A percentile compares a stretch with the other conserved stretches of the same genome.
Conservation (phyloP, 1,140 invertebrate genomes). For the Temnothorax curvispinosus region DNA sequence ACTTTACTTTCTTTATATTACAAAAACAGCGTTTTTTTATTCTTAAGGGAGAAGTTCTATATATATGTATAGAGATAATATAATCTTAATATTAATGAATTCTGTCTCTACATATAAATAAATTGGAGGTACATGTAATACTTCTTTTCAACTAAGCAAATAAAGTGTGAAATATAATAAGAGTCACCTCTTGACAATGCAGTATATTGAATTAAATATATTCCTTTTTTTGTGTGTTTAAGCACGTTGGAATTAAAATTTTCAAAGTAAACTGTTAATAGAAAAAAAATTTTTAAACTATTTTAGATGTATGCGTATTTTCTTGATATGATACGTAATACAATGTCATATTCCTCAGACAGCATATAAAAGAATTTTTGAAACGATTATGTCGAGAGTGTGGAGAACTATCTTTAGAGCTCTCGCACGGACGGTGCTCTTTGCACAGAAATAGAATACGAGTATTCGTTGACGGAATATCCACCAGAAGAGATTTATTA, state of each 20-base stretch:
- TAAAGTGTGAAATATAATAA: background rate
- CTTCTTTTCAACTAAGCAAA: background rate
- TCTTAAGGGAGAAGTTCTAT: too few species aligned
- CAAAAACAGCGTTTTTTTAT: too few species aligned
- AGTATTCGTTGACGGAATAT: constrained; percentile 64
- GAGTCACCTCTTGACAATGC: background rate
- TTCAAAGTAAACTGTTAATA: background rate
- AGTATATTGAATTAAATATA: background rate
- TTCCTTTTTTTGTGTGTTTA: too few species aligned
- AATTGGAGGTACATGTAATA: background rate
- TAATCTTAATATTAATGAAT: too few species aligned
- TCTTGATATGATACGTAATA: background rate
- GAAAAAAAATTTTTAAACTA: background rate
- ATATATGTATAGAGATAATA: too few species aligned
- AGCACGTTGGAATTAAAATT: background rate
- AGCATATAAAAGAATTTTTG: constrained; percentile 78
- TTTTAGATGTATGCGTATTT: background rate
- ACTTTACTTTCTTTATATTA: background rate
- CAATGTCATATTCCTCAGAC: background rate
- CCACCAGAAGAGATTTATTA: constrained; percentile 47
- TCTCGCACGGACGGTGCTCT: constrained; percentile 73
- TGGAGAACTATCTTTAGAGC: constrained; percentile 74
- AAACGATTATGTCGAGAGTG: constrained; percentile 70
- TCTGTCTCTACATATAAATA: too few species aligned
- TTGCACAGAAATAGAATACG: constrained; percentile 83